phyloP scores from a whole-genome alignment of 1,140 invertebrate genomes.

The Drosophila tani region DNA sequence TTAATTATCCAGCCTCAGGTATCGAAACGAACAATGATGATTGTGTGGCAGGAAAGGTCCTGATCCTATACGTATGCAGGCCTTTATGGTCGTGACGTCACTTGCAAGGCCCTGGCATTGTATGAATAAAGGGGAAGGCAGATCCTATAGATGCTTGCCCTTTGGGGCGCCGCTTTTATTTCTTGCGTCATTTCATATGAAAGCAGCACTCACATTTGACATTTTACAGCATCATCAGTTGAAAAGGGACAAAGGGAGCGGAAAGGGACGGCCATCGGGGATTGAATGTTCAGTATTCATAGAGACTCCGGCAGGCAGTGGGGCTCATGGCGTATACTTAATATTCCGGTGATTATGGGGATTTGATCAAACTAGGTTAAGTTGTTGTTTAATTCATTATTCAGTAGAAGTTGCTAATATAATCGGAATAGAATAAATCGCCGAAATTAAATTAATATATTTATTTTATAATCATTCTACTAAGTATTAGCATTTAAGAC shows the following conservation, averaged over 20 bases:
- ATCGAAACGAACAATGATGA: conserved; percentile 16
- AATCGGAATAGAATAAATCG: no score
- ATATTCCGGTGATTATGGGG: conserved; percentile 13
- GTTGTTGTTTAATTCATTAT: neutral
- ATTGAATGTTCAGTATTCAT: conserved; percentile 48
- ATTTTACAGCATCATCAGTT: conserved; percentile 67
- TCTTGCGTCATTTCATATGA: conserved; percentile 77
- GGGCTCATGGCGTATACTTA: conserved; percentile 37
- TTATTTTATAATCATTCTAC: neutral
- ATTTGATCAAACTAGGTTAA: neutral
- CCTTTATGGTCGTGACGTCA: conserved; percentile 55
- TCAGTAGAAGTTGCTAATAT: neutral
- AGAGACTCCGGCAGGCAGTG: conserved; percentile 29
- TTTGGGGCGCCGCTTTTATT: conserved; percentile 66
- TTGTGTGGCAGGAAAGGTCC: neutral
- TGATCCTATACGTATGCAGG: neutral
- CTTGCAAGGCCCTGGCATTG: conserved; percentile 31
- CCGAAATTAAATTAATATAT: neutral
- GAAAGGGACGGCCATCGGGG: conserved; percentile 19
- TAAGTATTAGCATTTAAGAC: neutral
- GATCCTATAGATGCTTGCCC: conserved; percentile 54
- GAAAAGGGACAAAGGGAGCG: conserved; percentile 3
- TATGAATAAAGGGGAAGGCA: conserved; percentile 27
- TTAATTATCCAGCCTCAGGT: conserved; percentile 53
- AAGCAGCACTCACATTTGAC: conserved; percentile 76